Percentiles rank a stretch among this genome's conserved stretches.
Evolutionary conservation across 1,140 invertebrate genomes (phyloP).

Genomic region (Phymastichus coffea): DNA sequence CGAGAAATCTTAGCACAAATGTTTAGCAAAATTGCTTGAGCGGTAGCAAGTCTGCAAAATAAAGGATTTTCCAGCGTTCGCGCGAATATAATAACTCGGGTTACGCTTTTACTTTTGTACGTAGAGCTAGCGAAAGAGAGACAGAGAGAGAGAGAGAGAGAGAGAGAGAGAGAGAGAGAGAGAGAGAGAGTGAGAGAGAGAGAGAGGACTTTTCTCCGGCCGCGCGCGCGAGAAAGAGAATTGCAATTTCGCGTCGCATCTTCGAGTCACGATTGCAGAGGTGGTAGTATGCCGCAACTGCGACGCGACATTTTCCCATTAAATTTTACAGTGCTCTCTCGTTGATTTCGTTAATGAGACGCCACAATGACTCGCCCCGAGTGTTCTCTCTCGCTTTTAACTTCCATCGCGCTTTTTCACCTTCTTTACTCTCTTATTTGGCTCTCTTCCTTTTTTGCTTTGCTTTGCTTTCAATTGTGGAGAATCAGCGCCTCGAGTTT

Average conservation of each 20-base stretch:
- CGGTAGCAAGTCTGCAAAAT: neutral
- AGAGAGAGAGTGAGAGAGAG: no score
- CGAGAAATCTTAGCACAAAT: neutral
- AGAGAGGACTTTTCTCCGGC: neutral
- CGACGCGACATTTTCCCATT: slow-evolving; percentile 12
- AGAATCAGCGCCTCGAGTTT: no score
- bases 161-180: no score
- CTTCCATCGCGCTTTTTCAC: no score
- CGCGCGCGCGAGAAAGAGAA: neutral
- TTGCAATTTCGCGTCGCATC: slow-evolving; percentile 26
- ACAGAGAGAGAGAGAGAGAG: no score
- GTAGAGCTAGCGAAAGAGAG: no score
- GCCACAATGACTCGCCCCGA: slow-evolving; percentile 4
- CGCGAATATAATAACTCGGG: slow-evolving; percentile 14
- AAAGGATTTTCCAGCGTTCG: neutral
- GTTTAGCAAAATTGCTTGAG: neutral
- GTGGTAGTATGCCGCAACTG: neutral
- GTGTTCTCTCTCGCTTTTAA: no score
- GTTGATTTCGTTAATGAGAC: slow-evolving; percentile 25
- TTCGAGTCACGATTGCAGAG: slow-evolving; percentile 30
- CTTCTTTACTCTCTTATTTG: no score
- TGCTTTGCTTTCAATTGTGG: no score
- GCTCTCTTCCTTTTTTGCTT: no score
- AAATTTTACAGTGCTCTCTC: slow-evolving; percentile 15
- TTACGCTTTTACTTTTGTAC: neutral